Evolutionary conservation across 2,888 invertebrate species (phyloP).

Genomic region (Sesia apiformis): DNA sequence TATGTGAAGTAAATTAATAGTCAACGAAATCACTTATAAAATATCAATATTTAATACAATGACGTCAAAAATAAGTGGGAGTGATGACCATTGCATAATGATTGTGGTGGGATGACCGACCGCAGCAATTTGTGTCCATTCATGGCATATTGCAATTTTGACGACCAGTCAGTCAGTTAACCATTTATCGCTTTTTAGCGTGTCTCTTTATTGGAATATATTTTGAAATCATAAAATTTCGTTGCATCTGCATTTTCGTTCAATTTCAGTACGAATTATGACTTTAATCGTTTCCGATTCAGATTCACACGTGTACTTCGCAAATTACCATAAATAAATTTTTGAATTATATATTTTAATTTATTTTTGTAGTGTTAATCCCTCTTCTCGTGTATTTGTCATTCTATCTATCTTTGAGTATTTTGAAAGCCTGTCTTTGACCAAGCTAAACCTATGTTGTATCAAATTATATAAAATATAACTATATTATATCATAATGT

Average conservation of each 20-base stretch:
- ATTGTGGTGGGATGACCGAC: slow-evolving; percentile 20
- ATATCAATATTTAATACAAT: slow-evolving; percentile 15
- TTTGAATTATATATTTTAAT: too few species aligned
- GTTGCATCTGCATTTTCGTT: background rate
- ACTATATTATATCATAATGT: too few species aligned
- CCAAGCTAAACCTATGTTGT: too few species aligned
- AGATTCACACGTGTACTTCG: background rate
- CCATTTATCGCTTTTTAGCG: background rate
- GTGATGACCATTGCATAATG: slow-evolving; percentile 17
- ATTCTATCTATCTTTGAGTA: too few species aligned
- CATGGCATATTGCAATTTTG: slow-evolving; percentile 12
- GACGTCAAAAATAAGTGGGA: slow-evolving; percentile 4
- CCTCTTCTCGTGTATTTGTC: too few species aligned
- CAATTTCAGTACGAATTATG: background rate
- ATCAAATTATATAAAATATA: too few species aligned
- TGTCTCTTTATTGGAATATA: background rate
- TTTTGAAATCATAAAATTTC: background rate
- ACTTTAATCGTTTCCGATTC: background rate
- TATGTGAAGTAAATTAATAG: background rate
- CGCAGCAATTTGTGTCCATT: slow-evolving; percentile 30
- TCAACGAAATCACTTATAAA: background rate
- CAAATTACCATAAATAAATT: too few species aligned
- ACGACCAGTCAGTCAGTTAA: background rate
- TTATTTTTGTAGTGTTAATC: too few species aligned
- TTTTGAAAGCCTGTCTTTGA: too few species aligned